Evolutionary conservation across 1,140 invertebrate species (phyloP).

Genomic region (Drosophila sucinea): DNA sequence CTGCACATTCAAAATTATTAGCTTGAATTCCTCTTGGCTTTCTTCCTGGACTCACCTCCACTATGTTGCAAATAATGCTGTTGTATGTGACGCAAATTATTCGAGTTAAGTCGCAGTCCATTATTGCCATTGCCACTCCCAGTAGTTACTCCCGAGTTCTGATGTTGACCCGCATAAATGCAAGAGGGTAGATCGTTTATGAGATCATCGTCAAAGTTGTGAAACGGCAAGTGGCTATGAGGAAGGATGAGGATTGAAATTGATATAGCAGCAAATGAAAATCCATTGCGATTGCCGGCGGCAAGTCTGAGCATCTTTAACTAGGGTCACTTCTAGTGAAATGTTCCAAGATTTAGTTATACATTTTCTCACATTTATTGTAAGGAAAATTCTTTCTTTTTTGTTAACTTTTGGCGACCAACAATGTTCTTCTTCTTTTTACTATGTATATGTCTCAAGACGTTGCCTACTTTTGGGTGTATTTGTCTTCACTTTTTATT

Average conservation of each 20-base stretch:
- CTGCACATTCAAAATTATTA: constrained; percentile 25
- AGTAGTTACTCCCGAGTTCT: constrained; percentile 33
- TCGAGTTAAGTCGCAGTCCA: constrained; percentile 65
- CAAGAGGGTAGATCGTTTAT: constrained; percentile 82
- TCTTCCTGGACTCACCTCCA: constrained; percentile 38
- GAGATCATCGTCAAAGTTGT: constrained; percentile 81
- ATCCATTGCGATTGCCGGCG: constrained; percentile 23
- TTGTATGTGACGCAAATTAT: constrained; percentile 79
- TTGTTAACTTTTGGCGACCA: background rate
- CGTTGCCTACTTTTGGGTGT: background rate
- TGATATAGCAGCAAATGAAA: background rate
- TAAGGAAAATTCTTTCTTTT: background rate
- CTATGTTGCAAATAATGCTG: constrained; percentile 81
- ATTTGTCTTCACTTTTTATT: background rate
- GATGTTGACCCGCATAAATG: constrained; percentile 78
- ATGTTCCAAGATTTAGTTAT: too few relatives aligned
- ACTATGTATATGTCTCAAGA: too few relatives aligned
- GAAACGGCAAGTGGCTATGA: constrained; percentile 75
- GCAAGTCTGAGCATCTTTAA: background rate
- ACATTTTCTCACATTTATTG: background rate
- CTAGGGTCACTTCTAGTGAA: background rate
- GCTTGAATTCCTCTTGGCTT: background rate
- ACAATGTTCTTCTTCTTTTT: background rate
- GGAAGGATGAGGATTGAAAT: constrained; percentile 3
- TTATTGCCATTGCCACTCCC: constrained; percentile 41